Evolutionary conservation across 35 echinoderm and acorn worm genomes (phyloP).

Genomic region (Heliocidaris tuberculata): DNA sequence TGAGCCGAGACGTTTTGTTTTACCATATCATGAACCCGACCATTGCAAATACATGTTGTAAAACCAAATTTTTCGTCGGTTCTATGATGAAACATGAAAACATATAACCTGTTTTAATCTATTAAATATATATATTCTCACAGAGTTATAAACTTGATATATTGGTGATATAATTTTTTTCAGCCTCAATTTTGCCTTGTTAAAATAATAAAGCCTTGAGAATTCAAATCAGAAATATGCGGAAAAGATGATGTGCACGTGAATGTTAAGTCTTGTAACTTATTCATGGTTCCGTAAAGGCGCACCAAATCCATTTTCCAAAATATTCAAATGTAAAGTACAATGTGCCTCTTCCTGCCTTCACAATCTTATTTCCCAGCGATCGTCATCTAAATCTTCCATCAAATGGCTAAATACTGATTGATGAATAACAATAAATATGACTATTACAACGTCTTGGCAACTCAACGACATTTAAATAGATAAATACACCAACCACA

Average conservation of each 20-base stretch:
- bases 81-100: not conserved
- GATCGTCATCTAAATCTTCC: not conserved
- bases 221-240: not conserved
- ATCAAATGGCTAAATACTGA: conserved; percentile 17
- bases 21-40: not conserved
- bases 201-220: too few species aligned
- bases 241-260: too few species aligned
- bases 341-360: not conserved
- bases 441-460: conserved; percentile 2
- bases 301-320: too few species aligned
- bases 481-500: conserved; percentile 3
- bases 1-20: not conserved
- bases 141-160: not conserved
- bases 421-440: conserved; percentile 6
- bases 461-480: not conserved
- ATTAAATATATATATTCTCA: not conserved
- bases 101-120: not conserved
- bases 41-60: not conserved
- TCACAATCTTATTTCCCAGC: not conserved
- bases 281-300: not conserved
- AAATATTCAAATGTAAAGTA: not conserved
- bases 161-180: not conserved
- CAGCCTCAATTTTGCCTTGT: not conserved
- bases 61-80: not conserved
- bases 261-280: not conserved